Base-by-base conservation (phyloP, 2,797 vertebrate species). In the Rhincodon typus region DNA sequence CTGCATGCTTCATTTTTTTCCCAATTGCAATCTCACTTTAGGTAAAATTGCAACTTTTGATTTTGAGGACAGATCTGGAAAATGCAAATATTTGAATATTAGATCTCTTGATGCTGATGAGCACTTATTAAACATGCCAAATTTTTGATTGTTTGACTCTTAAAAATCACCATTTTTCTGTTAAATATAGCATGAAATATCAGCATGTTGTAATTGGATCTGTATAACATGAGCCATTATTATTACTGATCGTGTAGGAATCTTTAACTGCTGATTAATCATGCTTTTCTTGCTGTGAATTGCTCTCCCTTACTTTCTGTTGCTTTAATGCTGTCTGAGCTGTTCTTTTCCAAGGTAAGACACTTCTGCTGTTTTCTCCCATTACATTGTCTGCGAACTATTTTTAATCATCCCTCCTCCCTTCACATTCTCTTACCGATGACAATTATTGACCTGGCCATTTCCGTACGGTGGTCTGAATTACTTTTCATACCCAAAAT, bases 271-370 rank as follows among this genome's bases (percentile, higher is more conserved):
- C 23, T 34, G 30, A 30, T 77, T 46, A 95, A 95, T 77, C 53
- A 95, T 10, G 74, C 53, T n/a, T 93, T 93, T 50, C 46, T 57
- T 50, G 69, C 67, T 72, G 2, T 66, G 12, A 74, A 42, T 95
- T 95, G 46, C 34, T 93, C 42, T 69, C 66, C 70, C 74, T 74
- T 53, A 95, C 70, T 95, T 77, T 95, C 50, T 77, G 30, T 95
- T 77, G 42, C 69, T 94, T 74, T 94, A 94, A 94, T 74, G 94
- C 94, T 77, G 70, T 95, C 94, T 95, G 94, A 95, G 94, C 70
- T 74, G 46, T 94, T 77, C 53, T 77, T 95, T 77, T 50, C 50
- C 4, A 95, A 94, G 94, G 94, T 95, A 95, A 95, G 94, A 74
- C 27, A 69, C 46, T 95, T 95, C 70, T 74, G 25, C 30, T 50